Conservation (phyloP, 2,113 vertebrate species). For the Semnornis frantzii region DNA sequence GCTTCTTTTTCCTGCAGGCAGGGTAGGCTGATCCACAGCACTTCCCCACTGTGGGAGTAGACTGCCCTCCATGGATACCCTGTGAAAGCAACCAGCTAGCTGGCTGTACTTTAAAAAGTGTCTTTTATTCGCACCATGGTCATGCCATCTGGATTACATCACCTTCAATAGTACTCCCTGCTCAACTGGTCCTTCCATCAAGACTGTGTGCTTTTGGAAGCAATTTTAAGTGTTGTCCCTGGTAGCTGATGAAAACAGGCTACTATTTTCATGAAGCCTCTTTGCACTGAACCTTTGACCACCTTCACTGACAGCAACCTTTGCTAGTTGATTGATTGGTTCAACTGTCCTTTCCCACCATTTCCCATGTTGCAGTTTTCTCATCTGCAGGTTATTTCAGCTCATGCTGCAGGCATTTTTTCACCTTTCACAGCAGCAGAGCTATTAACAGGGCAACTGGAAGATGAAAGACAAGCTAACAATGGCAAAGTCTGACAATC, state of each 20-base stretch:
- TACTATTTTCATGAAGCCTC: neutral
- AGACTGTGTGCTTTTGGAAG: rapidly evolving
- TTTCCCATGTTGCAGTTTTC: rapidly evolving
- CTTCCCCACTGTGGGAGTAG: rapidly evolving
- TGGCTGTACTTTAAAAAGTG: neutral
- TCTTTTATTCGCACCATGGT: neutral
- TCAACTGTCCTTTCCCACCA: neutral
- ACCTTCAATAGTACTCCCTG: rapidly evolving
- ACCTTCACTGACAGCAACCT: neutral
- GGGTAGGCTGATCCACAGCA: rapidly evolving
- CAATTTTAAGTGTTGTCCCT: neutral
- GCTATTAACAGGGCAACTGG: neutral
- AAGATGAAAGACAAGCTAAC: neutral
- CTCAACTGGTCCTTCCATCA: neutral
- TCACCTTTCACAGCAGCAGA: neutral
- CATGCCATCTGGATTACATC: neutral
- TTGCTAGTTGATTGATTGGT: neutral
- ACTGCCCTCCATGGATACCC: neutral
- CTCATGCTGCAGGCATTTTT: neutral
- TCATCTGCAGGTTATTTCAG: neutral
- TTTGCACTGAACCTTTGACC: neutral
- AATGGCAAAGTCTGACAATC: neutral
- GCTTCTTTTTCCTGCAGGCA: rapidly evolving
- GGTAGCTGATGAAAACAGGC: neutral
- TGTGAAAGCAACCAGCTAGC: neutral